phyloP scores from a whole-genome alignment of 2,888 invertebrate genomes.

The Gerris lacustris region DNA sequence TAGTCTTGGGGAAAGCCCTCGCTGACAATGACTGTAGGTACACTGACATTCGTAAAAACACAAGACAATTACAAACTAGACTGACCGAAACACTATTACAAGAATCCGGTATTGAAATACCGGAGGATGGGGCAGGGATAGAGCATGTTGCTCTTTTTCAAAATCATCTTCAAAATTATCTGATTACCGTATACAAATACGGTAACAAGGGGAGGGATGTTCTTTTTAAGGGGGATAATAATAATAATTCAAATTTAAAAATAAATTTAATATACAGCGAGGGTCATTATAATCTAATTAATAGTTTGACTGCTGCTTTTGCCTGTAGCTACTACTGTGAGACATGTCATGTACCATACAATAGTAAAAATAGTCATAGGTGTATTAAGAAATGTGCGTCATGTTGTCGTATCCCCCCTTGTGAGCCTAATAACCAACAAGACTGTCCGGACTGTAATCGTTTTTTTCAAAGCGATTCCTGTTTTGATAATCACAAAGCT shows the following conservation, averaged over 20 bases:
- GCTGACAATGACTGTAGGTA: neutral
- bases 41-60: neutral
- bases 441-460: neutral
- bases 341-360: too few species aligned
- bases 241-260: neutral
- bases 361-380: too few species aligned
- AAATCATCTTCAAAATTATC: too few species aligned
- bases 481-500: too few species aligned
- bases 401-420: too few species aligned
- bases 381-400: too few species aligned
- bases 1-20: neutral
- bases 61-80: too few species aligned
- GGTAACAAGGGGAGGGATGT: neutral
- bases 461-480: neutral
- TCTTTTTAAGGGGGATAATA: neutral
- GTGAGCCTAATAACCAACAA: too few species aligned
- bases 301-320: too few species aligned
- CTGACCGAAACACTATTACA: neutral
- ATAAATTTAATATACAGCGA: slow-evolving; percentile 27
- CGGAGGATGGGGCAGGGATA: neutral
- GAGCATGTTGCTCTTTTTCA: neutral
- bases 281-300: too few species aligned
- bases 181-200: too few species aligned
- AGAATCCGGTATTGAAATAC: neutral
- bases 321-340: too few species aligned